These are phyloP conservation scores for Phalacrocorax aristotelis DNA, from an alignment of 2,113 vertebrate species.

Conservation along the genomic window DNA sequence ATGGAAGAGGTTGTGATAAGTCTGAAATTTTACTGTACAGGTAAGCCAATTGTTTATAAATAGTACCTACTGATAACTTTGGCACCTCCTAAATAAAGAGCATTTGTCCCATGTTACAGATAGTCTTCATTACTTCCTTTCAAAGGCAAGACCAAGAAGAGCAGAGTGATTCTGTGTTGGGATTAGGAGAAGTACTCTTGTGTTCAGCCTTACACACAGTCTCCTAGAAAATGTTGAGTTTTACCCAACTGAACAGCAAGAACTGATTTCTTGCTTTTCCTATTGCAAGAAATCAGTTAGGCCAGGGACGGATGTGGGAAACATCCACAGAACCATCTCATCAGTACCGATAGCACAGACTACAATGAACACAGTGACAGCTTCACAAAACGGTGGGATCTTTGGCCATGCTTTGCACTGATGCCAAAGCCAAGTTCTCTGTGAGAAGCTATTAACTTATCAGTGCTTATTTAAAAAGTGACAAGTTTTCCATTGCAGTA, in stretches of 20 bases:
- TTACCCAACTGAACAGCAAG: not conserved
- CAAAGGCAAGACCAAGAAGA: not conserved
- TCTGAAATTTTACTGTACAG: not conserved
- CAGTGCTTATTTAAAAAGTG: not conserved
- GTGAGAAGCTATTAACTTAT: not conserved
- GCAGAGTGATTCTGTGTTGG: not conserved
- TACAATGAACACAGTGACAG: not conserved
- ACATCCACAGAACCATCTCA: not conserved
- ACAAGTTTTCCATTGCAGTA: not conserved
- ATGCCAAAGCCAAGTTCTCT: not conserved
- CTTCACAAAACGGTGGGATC: not conserved
- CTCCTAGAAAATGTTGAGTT: not conserved
- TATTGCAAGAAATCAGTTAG: not conserved
- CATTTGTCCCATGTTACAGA: not conserved
- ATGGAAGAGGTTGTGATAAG: not conserved
- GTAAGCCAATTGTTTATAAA: not conserved
- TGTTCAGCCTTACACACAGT: not conserved
- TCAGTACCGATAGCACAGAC: not conserved
- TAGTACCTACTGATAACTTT: not conserved
- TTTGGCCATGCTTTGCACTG: not conserved
- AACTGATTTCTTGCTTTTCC: not conserved
- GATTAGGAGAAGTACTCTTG: not conserved
- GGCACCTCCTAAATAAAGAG: not conserved
- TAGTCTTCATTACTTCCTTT: not conserved
- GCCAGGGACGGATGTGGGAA: not conserved